Evolutionary conservation across 2,888 invertebrate genomes (phyloP).

Genomic region (Lampropteryx suffumata): DNA sequence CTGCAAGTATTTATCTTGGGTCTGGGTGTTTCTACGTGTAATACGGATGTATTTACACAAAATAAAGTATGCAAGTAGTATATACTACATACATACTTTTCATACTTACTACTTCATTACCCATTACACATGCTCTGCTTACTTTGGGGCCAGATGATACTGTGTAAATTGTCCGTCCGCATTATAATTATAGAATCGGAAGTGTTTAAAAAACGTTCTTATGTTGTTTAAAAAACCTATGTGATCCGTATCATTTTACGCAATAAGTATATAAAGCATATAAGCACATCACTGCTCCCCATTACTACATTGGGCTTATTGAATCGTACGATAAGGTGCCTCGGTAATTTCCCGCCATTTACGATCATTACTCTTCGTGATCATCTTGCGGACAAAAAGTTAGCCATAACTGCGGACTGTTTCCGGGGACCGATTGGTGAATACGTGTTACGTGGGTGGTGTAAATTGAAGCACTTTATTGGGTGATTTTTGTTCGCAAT

Average conservation of each 20-base stretch:
- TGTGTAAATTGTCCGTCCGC: too few species aligned
- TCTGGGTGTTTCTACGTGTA: too few species aligned
- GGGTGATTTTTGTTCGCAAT: slow-evolving; percentile 8
- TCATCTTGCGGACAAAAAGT: slow-evolving; percentile 41
- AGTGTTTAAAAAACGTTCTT: too few species aligned
- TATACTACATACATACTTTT: too few species aligned
- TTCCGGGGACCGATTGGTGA: slow-evolving; percentile 21
- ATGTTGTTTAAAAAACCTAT: not conserved
- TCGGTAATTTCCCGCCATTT: slow-evolving; percentile 80
- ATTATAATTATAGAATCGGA: too few species aligned
- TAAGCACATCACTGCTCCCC: slow-evolving; percentile 5
- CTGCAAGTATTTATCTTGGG: too few species aligned
- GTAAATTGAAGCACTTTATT: slow-evolving; percentile 24
- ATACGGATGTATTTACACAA: too few species aligned
- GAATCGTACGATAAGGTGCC: slow-evolving; percentile 79
- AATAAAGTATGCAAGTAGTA: too few species aligned
- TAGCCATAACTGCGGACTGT: slow-evolving; percentile 23
- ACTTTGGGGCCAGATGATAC: too few species aligned
- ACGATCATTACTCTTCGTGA: slow-evolving; percentile 73
- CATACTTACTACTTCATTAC: too few species aligned
- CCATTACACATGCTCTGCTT: too few species aligned
- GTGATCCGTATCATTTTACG: slow-evolving; percentile 2
- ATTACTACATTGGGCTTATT: slow-evolving; percentile 63
- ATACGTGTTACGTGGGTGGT: slow-evolving; percentile 17
- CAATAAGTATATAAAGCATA: not conserved